Evolutionary conservation across 2,113 vertebrate species (phyloP).

Genomic region (Centropus bengalensis): DNA sequence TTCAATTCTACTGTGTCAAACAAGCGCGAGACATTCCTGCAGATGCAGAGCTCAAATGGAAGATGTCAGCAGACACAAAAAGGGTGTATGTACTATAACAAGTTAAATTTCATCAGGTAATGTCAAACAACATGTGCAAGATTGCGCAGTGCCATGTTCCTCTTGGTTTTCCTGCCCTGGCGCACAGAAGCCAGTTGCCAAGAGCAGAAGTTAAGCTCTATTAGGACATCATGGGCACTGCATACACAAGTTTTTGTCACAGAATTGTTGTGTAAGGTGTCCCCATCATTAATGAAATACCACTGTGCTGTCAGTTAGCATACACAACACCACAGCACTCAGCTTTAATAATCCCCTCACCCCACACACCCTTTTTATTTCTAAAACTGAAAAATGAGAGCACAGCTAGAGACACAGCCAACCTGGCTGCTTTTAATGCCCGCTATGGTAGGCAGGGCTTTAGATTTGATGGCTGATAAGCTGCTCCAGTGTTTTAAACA

Average conservation of each 20-base stretch:
- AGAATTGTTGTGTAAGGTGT: background rate
- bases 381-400: background rate
- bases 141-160: background rate
- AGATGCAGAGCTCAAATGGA: background rate
- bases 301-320: background rate
- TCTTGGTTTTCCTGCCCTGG: background rate
- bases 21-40: background rate
- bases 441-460: background rate
- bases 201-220: background rate
- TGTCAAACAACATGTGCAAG: background rate
- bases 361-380: background rate
- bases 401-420: background rate
- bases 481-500: background rate
- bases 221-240: background rate
- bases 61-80: background rate
- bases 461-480: background rate
- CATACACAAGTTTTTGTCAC: background rate
- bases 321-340: background rate
- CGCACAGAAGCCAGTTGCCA: background rate
- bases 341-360: background rate
- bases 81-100: background rate
- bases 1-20: background rate
- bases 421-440: background rate
- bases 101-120: background rate
- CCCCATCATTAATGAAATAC: background rate